Base-by-base conservation (phyloP, 2,113 vertebrate species). In the Muntiacus muntjak region DNA sequence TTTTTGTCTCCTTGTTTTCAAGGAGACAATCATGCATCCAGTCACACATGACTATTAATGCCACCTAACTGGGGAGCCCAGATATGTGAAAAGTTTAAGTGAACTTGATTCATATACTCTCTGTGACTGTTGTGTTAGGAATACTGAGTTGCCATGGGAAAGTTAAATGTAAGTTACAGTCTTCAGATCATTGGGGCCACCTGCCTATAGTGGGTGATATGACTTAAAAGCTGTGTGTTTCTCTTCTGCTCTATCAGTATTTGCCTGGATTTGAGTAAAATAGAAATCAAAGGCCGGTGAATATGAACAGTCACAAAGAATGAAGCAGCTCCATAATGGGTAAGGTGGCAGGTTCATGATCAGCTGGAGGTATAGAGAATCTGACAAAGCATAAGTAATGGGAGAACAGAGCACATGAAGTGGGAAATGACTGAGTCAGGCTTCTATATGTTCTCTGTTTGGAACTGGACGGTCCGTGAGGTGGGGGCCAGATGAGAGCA, bases 81-180 rank as follows among this genome's bases (percentile, higher is more conserved):
- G 40, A 54, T 78, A 43, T 50, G n/a, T 88, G 94, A 96, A 96
- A 97, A 97, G 76, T 93, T 97, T 97, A 97, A 97, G 43, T 85
- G 82, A 96, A 96, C 10, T 83, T 97, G 93, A 98, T 92, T 97
- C 88, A 94, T 93, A 67, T 90, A 81, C 47, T 60, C 40, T 76
- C 47, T 30, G 15, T 91, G 76, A 87, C 2, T 78, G 33, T 52
- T 57, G 21, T 67, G 23, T 57, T 55, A 36, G 33, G 33, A 96
- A 93, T 52, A 62, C 1, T 64, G 15, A 97, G 45, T 28, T 97
- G 28, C 30, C 79, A 47, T 8, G 47, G 6, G 3, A 71, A 92
- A 60, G 52, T 43, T 25, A 90, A 79, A 87, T 79, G 33, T 60
- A 87, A 94, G 62, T n/a, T 82, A 60, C 25, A 57, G 52, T 79